Evolutionary conservation across 2,888 invertebrate genomes (phyloP), one percentile per base, ranked within the genome.

Genomic region (Drosophila subquinaria): DNA sequence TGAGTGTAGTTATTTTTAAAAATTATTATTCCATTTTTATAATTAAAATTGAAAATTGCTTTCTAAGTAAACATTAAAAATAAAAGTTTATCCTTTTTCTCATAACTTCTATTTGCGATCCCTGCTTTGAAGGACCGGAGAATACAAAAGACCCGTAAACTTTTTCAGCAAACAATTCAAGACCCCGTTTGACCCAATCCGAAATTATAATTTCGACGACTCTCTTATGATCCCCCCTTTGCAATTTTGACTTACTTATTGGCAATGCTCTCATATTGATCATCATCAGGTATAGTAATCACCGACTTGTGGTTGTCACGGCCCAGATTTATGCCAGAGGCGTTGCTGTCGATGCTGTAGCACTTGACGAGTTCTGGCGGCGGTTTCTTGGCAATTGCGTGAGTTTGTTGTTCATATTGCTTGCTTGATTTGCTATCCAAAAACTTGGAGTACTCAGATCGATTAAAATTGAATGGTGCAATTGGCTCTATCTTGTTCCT

Each of bases 361-460:
- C 47, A 50, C 20, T 63, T 23, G 4, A 53, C 40, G 33, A 33
- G 43, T 8, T 36, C 27, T 33, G 43, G 47, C 9, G 59, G 52
- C 13, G 45, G n/a, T 8, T 74, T 69, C 10, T 33, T 65, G 9
- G n/a, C n/a, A 9, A 40, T 4, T 15, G 38, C 23, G 5, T 36
- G 43, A 3, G 50, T 13, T n/a, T 52, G 55, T 1, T 27, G 10
- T 8, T 10, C 50, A 8, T 42, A 17, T 13, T 48, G 23, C 1
- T 42, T n/a, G n/a, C 59, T 56, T 1, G 55, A 45, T 8, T 68
- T 60, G 2, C 30, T 48, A 0, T 33, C 59, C 5, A 82, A 33
- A 5, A 88, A 42, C 35, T 62, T 71, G 42, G 67, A 69, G 48
- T 79, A 82, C 5, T 81, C 47, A 0, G 13, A 13, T 0, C 57